Percentiles rank a stretch among this genome's conserved stretches.
Evolutionary conservation across 2,797 vertebrate species (phyloP).

Genomic region (Ispidina lecontei): DNA sequence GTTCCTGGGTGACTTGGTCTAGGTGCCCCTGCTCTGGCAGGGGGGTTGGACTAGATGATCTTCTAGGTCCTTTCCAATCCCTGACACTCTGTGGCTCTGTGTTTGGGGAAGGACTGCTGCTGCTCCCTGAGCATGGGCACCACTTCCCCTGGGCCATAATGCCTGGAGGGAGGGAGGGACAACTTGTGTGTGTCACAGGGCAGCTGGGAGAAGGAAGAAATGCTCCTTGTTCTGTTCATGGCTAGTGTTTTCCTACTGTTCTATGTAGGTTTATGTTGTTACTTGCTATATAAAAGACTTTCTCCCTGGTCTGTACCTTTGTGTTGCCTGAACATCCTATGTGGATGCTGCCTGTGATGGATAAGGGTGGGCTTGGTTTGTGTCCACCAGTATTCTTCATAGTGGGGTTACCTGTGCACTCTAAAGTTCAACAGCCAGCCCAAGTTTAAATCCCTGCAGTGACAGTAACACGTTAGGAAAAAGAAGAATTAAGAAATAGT

Average conservation of each 20-base stretch:
- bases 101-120: neutral
- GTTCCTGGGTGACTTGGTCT: no score
- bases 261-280: neutral
- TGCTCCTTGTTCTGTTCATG: neutral
- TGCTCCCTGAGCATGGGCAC: neutral
- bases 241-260: neutral
- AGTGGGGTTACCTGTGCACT: neutral
- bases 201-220: neutral
- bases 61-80: no score
- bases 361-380: neutral
- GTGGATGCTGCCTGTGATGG: neutral
- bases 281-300: accelerated
- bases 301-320: neutral
- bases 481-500: neutral
- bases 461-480: neutral
- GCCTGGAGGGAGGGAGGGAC: neutral
- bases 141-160: accelerated
- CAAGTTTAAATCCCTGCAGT: neutral
- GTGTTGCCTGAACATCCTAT: neutral
- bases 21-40: no score
- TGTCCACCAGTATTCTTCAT: accelerated
- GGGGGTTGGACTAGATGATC: no score
- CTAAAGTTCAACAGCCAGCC: neutral
- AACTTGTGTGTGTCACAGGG: neutral
- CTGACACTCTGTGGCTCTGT: no score